Conservation (phyloP, 2,797 vertebrate species). For the Peromyscus eremicus region DNA sequence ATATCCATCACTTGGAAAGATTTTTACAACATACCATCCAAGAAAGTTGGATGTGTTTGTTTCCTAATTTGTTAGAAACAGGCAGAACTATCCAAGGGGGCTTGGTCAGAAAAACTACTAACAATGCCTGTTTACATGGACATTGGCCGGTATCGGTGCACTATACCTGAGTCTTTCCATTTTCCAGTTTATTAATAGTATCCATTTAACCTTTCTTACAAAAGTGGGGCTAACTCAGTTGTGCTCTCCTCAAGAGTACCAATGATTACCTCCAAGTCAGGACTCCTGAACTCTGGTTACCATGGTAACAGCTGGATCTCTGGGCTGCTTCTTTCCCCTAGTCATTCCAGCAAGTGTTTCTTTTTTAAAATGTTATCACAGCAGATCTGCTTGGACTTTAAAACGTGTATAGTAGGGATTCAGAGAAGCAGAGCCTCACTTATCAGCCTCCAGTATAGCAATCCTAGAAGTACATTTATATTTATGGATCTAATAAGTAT, state of each 20-base stretch:
- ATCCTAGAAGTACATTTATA: neutral
- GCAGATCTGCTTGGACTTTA: constrained; percentile 42
- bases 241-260: neutral
- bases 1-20: neutral
- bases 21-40: neutral
- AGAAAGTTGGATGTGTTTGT: neutral
- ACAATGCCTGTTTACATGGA: neutral
- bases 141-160: neutral
- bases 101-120: neutral
- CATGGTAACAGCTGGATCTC: constrained; percentile 56
- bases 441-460: neutral
- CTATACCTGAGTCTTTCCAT: neutral
- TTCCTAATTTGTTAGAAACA: neutral
- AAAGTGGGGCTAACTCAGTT: constrained; percentile 43
- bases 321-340: constrained; percentile 29
- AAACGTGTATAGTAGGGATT: constrained; percentile 22
- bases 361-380: constrained; percentile 69
- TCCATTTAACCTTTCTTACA: constrained; percentile 37
- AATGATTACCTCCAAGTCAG: constrained; percentile 48
- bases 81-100: neutral
- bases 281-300: constrained; percentile 60
- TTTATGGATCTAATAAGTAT: constrained; percentile 10
- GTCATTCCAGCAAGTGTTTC: constrained; percentile 51
- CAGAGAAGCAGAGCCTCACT: neutral
- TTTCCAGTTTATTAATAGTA: constrained; percentile 54